Evolutionary conservation across 2,888 invertebrate genomes (phyloP), one percentile per base, ranked within the genome.

Genomic region (Frankliniella intonsa): DNA sequence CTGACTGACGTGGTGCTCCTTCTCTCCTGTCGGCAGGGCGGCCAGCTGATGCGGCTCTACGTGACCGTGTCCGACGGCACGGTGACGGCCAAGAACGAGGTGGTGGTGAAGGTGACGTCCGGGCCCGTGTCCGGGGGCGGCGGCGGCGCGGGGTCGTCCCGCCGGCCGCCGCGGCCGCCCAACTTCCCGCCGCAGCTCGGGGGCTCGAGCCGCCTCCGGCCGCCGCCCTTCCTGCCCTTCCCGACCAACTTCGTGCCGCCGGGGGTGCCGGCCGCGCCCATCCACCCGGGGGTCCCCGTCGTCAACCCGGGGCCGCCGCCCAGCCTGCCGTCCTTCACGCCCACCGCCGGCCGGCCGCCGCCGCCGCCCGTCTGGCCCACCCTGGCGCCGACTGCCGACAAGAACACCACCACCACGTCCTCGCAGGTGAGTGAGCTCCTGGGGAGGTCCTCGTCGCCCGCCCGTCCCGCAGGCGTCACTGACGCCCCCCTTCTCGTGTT

Each of bases 41-140:
- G 93, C 11, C 89, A 92, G 86, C 90, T 91, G 85, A 90, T 93
- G 85, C 91, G 91, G 84, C 88, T 94, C 25, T 93, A 92, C 87
- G 92, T 94, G 81, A 93, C 92, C 2, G 92, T 91, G 22, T 90
- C 90, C 27, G 93, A 93, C 87, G 93, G 93, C 9, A 89, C 90
- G 83, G 88, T 92, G 80, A 89, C 90, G 10, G 90, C 92, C 3
- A 93, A 93, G 87, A 91, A 90, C 81, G 93, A 93, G 87, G 92
- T 93, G n/a, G 91, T 89, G 86, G 92, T 92, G 17, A 90, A 91
- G 85, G 92, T 94, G 84, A 86, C 88, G 65, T 86, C 87, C 80
- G 86, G 85, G 50, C 86, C 86, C 81, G 79, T 79, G 65, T 86
- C 86, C 85, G 86, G 85, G 84, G 49, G 84, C 83, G 17, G 84